A percentile compares a stretch with the other conserved stretches of the same genome.
Conservation (phyloP, 2,113 vertebrate genomes). For the Lasiurus borealis region DNA sequence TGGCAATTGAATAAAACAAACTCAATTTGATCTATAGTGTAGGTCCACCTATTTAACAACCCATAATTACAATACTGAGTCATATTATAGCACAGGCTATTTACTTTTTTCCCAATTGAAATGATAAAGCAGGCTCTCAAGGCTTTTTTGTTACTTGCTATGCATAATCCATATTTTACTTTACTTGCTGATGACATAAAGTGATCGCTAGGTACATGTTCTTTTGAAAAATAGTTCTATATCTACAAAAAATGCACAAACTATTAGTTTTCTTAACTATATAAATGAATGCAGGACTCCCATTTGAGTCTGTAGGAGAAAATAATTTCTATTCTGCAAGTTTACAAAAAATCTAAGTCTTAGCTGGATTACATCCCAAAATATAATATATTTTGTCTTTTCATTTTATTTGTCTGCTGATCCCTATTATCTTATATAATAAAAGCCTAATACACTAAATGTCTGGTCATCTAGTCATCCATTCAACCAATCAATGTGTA, state of each 20-base stretch:
- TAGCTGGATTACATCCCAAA: background rate
- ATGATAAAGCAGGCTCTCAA: constrained; percentile 53
- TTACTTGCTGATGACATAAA: constrained; percentile 51
- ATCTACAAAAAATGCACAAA: constrained; percentile 39
- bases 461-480: too few species aligned
- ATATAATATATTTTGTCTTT: background rate
- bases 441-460: too few species aligned
- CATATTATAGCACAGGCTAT: background rate
- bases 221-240: constrained; percentile 43
- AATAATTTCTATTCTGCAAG: background rate
- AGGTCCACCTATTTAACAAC: constrained; percentile 24
- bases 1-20: constrained; percentile 40
- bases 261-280: constrained; percentile 56
- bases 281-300: background rate
- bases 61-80: constrained; percentile 21
- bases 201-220: constrained; percentile 31
- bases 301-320: background rate
- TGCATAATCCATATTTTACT: constrained; percentile 50
- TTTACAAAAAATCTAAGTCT: background rate
- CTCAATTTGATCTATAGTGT: constrained; percentile 36
- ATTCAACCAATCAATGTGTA: too few species aligned
- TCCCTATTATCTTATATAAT: background rate
- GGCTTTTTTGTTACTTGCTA: constrained; percentile 31
- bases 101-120: constrained; percentile 17
- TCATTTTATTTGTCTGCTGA: background rate